Conservation (phyloP, 2,888 invertebrate genomes). For the Phaonia tiefii region DNA sequence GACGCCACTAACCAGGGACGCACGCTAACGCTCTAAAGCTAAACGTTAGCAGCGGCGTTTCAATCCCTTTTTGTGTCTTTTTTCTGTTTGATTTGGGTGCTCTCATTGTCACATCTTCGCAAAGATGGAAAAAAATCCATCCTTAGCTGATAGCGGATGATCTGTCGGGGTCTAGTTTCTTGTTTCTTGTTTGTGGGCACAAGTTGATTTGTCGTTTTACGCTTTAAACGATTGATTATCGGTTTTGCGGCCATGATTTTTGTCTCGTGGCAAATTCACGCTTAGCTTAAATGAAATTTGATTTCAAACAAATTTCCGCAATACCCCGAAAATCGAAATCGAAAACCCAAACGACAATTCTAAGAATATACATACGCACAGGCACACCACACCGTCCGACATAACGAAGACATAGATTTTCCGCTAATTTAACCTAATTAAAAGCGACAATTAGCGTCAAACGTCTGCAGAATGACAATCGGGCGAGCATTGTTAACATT, state of each 20-base stretch:
- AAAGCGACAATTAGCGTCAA: constrained; percentile 40
- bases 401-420: not conserved
- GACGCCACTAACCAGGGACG: constrained; percentile 9
- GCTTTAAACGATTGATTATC: constrained; percentile 47
- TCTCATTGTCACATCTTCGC: not conserved
- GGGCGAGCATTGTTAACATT: not conserved
- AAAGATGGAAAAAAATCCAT: not conserved
- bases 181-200: not conserved
- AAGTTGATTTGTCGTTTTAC: constrained; percentile 42
- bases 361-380: too few relatives aligned
- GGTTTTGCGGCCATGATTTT: constrained; percentile 57
- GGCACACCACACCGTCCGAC: not conserved
- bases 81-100: constrained; percentile 20
- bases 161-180: too few relatives aligned
- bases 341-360: constrained; percentile 10
- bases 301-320: constrained; percentile 35
- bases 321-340: constrained; percentile 25
- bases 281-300: constrained; percentile 60
- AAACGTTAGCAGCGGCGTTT: too few relatives aligned
- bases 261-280: constrained; percentile 79
- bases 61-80: too few relatives aligned
- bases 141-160: constrained; percentile 11
- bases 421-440: constrained; percentile 39
- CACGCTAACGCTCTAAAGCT: not conserved
- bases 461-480: not conserved